phyloP scores from a whole-genome alignment of 2,797 vertebrate genomes.

The Hylomyscus alleni region DNA sequence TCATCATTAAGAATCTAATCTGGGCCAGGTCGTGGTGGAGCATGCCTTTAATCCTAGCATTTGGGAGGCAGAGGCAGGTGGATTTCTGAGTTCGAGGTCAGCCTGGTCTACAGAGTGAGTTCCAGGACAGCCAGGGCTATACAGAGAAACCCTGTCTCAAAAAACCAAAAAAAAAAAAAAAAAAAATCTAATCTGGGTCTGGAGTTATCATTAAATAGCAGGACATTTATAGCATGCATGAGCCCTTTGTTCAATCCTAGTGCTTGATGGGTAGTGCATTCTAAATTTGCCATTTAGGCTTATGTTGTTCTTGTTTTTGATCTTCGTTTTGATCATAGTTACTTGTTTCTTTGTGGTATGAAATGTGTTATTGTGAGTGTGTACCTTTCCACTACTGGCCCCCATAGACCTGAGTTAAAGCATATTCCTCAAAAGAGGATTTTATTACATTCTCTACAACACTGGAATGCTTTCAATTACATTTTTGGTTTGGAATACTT shows the following conservation, averaged over 20 bases:
- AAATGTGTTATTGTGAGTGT: neutral
- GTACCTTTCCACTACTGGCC: neutral
- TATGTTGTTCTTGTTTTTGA: neutral
- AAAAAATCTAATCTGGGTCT: neutral
- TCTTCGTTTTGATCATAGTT: neutral
- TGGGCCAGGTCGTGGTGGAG: too few species aligned
- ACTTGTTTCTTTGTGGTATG: neutral
- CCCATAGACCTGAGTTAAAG: neutral
- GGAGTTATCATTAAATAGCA: neutral
- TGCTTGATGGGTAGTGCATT: neutral
- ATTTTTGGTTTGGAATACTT: constrained; percentile 16
- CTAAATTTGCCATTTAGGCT: neutral
- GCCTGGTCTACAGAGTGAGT: too few species aligned
- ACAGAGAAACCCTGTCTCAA: too few species aligned
- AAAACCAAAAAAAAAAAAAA: too few species aligned
- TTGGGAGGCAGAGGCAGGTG: too few species aligned
- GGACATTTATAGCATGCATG: neutral
- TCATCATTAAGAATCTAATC: neutral
- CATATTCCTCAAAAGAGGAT: constrained; percentile 27
- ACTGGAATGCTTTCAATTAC: neutral
- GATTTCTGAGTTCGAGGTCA: too few species aligned
- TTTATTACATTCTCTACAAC: constrained; percentile 4
- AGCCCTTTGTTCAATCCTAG: neutral
- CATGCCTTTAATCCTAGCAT: too few species aligned
- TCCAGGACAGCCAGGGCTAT: too few species aligned